Conservation (phyloP, 2,888 invertebrate genomes). For the Emmelina monodactyla region DNA sequence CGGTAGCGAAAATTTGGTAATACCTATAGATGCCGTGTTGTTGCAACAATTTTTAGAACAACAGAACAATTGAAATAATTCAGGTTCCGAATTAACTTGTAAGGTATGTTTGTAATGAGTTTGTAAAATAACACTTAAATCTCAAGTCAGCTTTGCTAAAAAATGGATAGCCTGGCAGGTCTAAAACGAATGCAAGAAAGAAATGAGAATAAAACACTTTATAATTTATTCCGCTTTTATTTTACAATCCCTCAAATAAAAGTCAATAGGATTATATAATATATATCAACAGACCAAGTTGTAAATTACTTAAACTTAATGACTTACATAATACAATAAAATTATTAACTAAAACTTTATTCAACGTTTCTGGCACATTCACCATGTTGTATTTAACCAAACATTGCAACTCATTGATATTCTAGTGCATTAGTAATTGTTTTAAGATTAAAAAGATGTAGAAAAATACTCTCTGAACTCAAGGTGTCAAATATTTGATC, state of each 20-base stretch:
- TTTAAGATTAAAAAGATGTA: constrained; percentile 58
- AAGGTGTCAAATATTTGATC: constrained; percentile 45
- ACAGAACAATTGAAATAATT: constrained; percentile 44
- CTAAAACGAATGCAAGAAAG: too few species aligned
- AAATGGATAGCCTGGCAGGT: too few species aligned
- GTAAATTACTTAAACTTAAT: constrained; percentile 68
- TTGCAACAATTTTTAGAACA: constrained; percentile 81
- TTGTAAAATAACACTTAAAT: too few species aligned
- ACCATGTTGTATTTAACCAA: constrained; percentile 60
- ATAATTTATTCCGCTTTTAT: constrained; percentile 57
- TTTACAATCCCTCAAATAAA: constrained; percentile 67
- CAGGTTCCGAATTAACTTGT: too few species aligned
- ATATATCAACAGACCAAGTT: constrained; percentile 66
- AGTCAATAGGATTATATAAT: constrained; percentile 65
- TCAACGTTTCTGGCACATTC: constrained; percentile 61
- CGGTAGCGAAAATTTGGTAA: constrained; percentile 81
- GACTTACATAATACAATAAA: constrained; percentile 66
- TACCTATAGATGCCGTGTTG: constrained; percentile 78
- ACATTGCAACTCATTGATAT: constrained; percentile 50
- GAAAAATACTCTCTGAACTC: constrained; percentile 63
- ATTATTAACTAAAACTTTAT: constrained; percentile 65
- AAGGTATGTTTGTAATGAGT: too few species aligned
- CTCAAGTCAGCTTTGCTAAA: too few species aligned
- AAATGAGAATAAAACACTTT: too few species aligned
- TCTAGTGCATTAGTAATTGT: constrained; percentile 51